Evolutionary conservation across 2,113 vertebrate species (phyloP).

Genomic region (Bubo bubo): DNA sequence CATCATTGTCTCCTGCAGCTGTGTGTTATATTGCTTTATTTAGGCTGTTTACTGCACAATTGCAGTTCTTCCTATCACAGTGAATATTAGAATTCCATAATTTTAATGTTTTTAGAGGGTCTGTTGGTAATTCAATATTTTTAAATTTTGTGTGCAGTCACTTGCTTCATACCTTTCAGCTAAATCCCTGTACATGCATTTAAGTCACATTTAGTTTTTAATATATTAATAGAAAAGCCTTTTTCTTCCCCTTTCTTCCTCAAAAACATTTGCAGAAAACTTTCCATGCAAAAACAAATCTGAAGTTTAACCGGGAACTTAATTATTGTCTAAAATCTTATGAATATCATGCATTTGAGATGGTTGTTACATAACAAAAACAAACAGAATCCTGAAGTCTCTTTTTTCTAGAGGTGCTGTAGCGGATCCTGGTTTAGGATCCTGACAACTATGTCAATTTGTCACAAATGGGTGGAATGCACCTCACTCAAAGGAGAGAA

Average conservation of each 20-base stretch:
- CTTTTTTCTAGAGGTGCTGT: not conserved
- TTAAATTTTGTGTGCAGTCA: not conserved
- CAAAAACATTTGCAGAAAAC: not conserved
- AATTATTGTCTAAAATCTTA: not conserved
- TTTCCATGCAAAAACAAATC: not conserved
- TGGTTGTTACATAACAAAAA: not conserved
- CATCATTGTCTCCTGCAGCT: slow-evolving; percentile 28
- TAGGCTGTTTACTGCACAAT: slow-evolving; percentile 5
- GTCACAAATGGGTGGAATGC: no score
- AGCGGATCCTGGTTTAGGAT: no score
- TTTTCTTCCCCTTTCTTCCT: not conserved
- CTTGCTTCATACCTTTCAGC: not conserved
- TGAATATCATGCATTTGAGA: not conserved
- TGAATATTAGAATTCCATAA: not conserved
- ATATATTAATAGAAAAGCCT: not conserved
- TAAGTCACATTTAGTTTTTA: not conserved
- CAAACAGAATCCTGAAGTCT: not conserved
- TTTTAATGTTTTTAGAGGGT: slow-evolving; percentile 6
- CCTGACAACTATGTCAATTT: no score
- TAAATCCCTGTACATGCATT: not conserved
- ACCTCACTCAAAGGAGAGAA: no score
- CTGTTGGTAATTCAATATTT: not conserved
- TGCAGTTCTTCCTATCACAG: slow-evolving; percentile 38
- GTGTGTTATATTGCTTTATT: slow-evolving; percentile 9
- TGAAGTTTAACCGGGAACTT: not conserved